Evolutionary conservation across 2,888 invertebrate species (phyloP), one percentile per base, ranked within the genome.

Genomic region (Agrochola lychnidis): DNA sequence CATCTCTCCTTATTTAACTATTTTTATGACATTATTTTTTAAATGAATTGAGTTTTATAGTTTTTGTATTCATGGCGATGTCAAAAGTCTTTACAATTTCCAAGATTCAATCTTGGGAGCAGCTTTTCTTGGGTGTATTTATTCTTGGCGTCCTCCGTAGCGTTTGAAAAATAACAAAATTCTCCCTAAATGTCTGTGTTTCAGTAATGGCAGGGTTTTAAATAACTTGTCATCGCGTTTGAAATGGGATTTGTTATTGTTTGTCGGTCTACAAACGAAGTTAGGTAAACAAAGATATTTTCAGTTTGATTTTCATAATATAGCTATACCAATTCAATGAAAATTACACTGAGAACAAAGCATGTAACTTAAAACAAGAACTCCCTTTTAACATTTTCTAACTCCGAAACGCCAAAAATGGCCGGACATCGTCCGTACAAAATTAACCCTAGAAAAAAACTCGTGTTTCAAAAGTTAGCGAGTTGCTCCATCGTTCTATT

Each of bases 21-120:
- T 94, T 94, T 95, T 94, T 94, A 94, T 92, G 89, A 92, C 90
- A 94, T 95, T 94, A 94, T 94, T 94, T 91, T 93, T 90, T 87
- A 89, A 91, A 91, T 88, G 89, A 90, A 93, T 94, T 92, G 92
- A 92, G 91, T 93, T 93, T 93, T 93, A 90, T 85, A 82, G 83
- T 87, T 92, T 91, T 92, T 89, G 85, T 91, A 89, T 90, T 92
- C 89, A 91, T 89, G 84, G 85, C 85, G 76, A 86, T 89, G 89
- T 87, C 87, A 89, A 90, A 89, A 90, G 87, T 88, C 85, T 87
- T 88, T 82, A 72, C 82, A 84, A 77, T 88, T 86, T 84, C 68
- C 75, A 85, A 89, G 86, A 88, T 88, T 87, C 53, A 81, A 79
- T 87, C 84, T 87, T 71, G 75, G 67, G 10, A 78, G 69, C 61